These are phyloP conservation scores for Penaeus monodon DNA, from an alignment of 2,888 invertebrate species.

Conservation along the genomic window DNA sequence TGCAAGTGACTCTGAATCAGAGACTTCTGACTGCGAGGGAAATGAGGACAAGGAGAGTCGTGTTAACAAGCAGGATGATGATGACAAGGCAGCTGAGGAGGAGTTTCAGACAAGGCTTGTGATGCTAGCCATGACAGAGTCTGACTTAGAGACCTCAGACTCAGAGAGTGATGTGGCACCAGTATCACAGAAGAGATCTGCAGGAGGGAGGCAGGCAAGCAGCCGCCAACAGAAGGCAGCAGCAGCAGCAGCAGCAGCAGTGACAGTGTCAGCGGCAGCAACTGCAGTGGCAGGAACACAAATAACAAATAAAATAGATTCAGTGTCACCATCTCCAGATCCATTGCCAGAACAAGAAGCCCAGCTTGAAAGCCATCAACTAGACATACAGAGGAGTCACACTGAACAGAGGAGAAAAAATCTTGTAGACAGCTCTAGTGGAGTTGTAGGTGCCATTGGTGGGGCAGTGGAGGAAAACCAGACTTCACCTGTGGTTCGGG, in stretches of 20 bases:
- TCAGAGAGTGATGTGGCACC: conserved; percentile 27
- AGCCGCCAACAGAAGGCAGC: conserved; percentile 3
- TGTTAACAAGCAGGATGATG: conserved; percentile 33
- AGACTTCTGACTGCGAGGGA: conserved; percentile 31
- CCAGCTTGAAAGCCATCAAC: conserved; percentile 17
- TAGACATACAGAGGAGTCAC: conserved; percentile 29
- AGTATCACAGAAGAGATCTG: background rate
- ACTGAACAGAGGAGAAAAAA: conserved; percentile 41
- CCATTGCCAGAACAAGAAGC: too few relatives aligned
- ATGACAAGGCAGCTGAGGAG: conserved; percentile 55
- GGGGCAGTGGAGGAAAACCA: conserved; percentile 35
- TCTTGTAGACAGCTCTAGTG: conserved; percentile 44
- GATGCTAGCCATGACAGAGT: conserved; percentile 56
- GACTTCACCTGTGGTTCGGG: conserved; percentile 35
- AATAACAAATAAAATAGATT: too few relatives aligned
- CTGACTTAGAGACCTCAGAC: conserved; percentile 53
- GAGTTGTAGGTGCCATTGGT: conserved; percentile 53
- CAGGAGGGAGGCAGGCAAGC: conserved; percentile 28
- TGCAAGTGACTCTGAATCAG: conserved; percentile 49
- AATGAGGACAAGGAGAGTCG: conserved; percentile 6
- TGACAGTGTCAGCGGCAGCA: too few relatives aligned
- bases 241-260: too few relatives aligned
- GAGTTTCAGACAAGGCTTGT: conserved; percentile 55
- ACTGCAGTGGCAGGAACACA: too few relatives aligned
- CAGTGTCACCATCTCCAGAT: too few relatives aligned